phyloP scores from a whole-genome alignment of 92 coral and sea anemone species.

The Galaxea fascicularis region DNA sequence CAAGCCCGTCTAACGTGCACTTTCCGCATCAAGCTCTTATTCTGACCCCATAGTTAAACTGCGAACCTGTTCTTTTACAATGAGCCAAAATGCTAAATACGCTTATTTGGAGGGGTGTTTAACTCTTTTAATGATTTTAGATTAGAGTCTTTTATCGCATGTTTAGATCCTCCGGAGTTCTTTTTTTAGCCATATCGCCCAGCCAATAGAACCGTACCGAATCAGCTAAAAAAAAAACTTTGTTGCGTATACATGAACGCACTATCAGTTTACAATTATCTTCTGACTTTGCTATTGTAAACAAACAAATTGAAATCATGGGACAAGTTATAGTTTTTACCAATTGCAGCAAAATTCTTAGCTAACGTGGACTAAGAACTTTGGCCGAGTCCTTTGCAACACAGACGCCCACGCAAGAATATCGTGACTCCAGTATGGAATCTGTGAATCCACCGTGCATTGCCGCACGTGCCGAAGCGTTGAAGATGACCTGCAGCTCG shows the following conservation, averaged over 20 bases:
- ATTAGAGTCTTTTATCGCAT: neutral
- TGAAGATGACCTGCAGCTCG: neutral
- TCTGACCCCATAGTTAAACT: no score
- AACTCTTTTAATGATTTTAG: no score
- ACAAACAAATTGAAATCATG: neutral
- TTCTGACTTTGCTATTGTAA: neutral
- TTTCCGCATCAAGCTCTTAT: no score
- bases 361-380: neutral
- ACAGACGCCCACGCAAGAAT: constrained; percentile 30
- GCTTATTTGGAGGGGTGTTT: no score
- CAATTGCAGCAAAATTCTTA: neutral
- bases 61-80: no score
- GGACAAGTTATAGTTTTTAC: neutral
- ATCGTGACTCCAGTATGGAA: constrained; percentile 8
- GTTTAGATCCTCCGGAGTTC: neutral
- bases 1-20: no score
- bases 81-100: no score
- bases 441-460: no score
- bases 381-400: neutral
- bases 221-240: neutral
- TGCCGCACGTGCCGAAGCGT: neutral
- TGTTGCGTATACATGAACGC: constrained; percentile 13
- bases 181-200: constrained; percentile 6
- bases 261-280: constrained; percentile 25
- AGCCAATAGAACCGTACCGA: neutral